phyloP scores from a whole-genome alignment of 2,797 vertebrate genomes.

The Cirrhinus molitorella region DNA sequence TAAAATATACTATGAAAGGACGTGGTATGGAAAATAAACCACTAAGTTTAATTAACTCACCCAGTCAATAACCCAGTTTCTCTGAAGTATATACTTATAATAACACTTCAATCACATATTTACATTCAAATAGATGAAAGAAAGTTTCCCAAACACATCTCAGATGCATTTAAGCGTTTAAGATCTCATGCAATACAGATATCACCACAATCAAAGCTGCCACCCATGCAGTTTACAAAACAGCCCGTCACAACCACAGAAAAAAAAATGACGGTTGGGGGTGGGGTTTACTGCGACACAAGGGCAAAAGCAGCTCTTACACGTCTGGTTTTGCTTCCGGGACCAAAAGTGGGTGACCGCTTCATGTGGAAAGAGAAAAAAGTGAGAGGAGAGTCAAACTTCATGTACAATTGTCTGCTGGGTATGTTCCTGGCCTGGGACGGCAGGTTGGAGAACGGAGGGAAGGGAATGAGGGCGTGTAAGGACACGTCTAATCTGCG shows the following conservation, averaged over 20 bases:
- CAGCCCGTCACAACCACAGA: not conserved
- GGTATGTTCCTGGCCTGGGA: slow-evolving; percentile 1
- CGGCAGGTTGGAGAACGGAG: not conserved
- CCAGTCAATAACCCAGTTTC: not conserved
- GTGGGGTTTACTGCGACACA: slow-evolving; percentile 48
- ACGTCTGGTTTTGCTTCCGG: slow-evolving; percentile 97
- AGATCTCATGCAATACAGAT: slow-evolving; percentile 37
- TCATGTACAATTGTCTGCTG: slow-evolving; percentile 33
- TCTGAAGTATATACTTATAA: slow-evolving; percentile 13
- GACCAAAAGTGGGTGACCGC: slow-evolving; percentile 94
- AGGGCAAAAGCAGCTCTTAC: slow-evolving; percentile 86
- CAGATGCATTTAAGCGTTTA: slow-evolving; percentile 17
- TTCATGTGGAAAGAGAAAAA: slow-evolving; percentile 75
- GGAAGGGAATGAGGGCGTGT: slow-evolving; percentile 11
- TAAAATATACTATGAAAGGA: slow-evolving; percentile 19
- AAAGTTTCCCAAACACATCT: not conserved
- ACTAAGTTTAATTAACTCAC: slow-evolving; percentile 3
- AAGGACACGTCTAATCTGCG: slow-evolving; percentile 44
- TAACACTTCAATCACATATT: slow-evolving; percentile 17
- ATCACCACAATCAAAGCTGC: slow-evolving; percentile 20
- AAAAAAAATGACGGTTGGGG: not conserved
- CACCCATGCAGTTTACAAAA: slow-evolving; percentile 41
- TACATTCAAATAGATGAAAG: not conserved
- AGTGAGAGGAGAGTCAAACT: slow-evolving; percentile 63
- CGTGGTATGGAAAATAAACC: slow-evolving; percentile 1